phyloP scores from a whole-genome alignment of 2,113 vertebrate species.

The Terrapene triunguis region DNA sequence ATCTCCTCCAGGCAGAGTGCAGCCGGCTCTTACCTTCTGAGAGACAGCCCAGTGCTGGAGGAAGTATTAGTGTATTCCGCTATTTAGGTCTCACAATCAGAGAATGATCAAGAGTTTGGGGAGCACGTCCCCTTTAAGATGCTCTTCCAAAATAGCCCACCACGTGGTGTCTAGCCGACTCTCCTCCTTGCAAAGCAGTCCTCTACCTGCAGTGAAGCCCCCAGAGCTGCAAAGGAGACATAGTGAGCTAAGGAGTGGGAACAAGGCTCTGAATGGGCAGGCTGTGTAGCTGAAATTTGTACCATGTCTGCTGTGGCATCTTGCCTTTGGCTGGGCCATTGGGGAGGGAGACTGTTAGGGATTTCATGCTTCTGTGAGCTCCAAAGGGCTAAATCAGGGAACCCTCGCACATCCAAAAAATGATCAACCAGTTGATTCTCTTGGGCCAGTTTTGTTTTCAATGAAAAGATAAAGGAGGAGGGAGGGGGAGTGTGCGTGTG shows the following conservation, averaged over 20 bases:
- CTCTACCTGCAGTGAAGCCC: not conserved
- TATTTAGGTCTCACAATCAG: not conserved
- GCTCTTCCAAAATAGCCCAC: not conserved
- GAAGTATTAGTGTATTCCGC: not conserved
- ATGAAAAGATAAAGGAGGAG: not conserved
- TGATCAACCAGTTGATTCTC: rapidly evolving
- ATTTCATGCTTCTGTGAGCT: not conserved
- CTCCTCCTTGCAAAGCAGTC: not conserved
- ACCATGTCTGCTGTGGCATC: not conserved
- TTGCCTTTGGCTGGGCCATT: not conserved
- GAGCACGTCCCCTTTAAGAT: not conserved
- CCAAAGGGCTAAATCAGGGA: not conserved
- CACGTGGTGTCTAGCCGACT: not conserved
- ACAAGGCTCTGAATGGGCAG: not conserved
- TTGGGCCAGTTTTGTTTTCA: not conserved
- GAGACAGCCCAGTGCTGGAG: not conserved
- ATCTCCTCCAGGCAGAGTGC: not conserved
- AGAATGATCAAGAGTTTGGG: not conserved
- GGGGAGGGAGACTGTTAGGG: not conserved
- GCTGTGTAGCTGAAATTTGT: not conserved
- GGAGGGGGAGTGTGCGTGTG: not conserved
- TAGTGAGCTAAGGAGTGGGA: not conserved
- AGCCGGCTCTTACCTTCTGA: not conserved
- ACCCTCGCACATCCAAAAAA: not conserved
- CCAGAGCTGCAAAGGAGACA: not conserved